Evolutionary conservation across 2,113 vertebrate genomes (phyloP), one percentile per base, ranked within the genome.

Genomic region (Limnothrissa miodon): DNA sequence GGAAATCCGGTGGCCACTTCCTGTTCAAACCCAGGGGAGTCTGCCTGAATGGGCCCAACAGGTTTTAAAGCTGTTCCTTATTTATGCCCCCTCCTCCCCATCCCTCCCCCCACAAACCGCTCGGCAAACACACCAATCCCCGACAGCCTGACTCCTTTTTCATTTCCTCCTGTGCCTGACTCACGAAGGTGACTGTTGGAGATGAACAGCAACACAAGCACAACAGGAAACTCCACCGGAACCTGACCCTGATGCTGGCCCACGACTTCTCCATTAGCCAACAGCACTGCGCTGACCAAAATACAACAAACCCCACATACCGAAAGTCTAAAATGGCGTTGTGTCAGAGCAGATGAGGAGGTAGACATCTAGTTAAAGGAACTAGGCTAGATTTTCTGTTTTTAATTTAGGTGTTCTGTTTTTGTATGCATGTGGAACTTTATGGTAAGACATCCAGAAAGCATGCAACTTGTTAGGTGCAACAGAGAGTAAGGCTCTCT

Each of bases 1-100:
- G 93, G 92, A 94, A 93, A 94, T 94, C 93, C 93, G 93, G 92
- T 90, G 90, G 93, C 92, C 90, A 92, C 93, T 94, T 94, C 93
- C 93, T 93, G 93, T 93, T 92, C 91, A 90, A 92, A 86, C 93
- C 92, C 92, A 87, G 86, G 92, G 92, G 93, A 93, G 89, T 85
- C 84, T 33, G 92, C 86, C 89, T 90, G 91, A 92, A 92, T 92
- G 90, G 92, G 92, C 92, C 78, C 88, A 88, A 92, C 91, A 90
- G 92, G 92, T 93, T 93, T 78, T 39, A 90, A 88, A 90, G 87
- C 92, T 86, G 89, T 89, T 92, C 89, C 89, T 91, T 91, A 81
- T 91, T 92, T 92, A 82, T 88, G 82, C 85, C 90, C 81, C 83
- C 79, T 85, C n/a, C n/a, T 78, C 84, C 86, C 83, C 78, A 29